A percentile compares a stretch with the other conserved stretches of the same genome.
phyloP scores from a whole-genome alignment of 2,888 invertebrate species.

The Suillia variegata region DNA sequence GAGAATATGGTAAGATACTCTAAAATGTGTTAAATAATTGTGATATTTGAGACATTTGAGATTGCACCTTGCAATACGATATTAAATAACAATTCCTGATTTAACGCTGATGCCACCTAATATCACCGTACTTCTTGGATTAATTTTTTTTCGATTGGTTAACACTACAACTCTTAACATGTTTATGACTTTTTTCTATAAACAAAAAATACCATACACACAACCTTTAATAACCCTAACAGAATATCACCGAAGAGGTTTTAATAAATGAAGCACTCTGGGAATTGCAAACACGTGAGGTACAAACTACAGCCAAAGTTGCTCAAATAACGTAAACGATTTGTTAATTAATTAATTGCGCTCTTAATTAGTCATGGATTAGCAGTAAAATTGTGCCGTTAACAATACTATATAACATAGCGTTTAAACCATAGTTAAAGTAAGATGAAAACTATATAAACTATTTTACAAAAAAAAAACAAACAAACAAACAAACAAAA shows the following conservation, averaged over 20 bases:
- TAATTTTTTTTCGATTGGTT: not conserved
- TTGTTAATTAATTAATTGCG: conserved; percentile 15
- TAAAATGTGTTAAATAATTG: not conserved
- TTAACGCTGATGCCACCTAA: not conserved
- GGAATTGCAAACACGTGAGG: conserved; percentile 92
- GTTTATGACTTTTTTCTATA: conserved; percentile 1
- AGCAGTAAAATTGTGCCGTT: conserved; percentile 11
- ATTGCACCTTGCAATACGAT: not conserved
- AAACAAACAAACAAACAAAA: not conserved
- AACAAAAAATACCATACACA: conserved; percentile 59
- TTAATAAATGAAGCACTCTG: conserved; percentile 93
- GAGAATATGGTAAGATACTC: conserved; percentile 76
- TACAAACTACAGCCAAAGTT: conserved; percentile 63
- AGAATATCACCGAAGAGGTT: conserved; percentile 96
- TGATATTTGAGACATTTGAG: not conserved
- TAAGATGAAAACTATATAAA: not conserved
- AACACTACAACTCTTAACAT: not conserved
- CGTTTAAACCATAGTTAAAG: not conserved
- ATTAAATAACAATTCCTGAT: not conserved
- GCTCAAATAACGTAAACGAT: conserved; percentile 38
- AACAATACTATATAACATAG: not conserved
- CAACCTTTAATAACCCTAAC: conserved; percentile 65
- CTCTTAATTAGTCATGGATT: conserved; percentile 10
- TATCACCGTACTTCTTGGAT: not conserved
- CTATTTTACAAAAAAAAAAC: not conserved